Percentiles rank a stretch among this genome's conserved stretches.
These are phyloP conservation scores for Polyommatus iphigenia DNA, from an alignment of 2,888 invertebrate genomes.

Conservation along the genomic window DNA sequence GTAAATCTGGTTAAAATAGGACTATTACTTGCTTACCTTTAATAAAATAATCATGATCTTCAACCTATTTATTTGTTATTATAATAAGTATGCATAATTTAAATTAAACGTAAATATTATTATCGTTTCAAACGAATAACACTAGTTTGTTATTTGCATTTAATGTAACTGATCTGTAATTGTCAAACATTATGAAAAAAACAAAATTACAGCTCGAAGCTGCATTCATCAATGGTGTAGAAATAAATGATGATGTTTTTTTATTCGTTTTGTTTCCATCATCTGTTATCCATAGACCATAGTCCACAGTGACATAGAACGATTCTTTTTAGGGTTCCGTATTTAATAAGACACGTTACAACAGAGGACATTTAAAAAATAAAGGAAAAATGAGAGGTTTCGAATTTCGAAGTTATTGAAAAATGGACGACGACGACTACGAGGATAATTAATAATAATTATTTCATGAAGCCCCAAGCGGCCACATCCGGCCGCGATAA, in stretches of 20 bases:
- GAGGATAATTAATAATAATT: too few species aligned
- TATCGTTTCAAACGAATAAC: conserved; percentile 58
- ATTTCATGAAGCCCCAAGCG: too few species aligned
- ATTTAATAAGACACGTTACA: too few species aligned
- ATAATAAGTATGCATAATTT: conserved; percentile 1
- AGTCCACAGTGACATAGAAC: too few species aligned
- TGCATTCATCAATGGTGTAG: conserved; percentile 53
- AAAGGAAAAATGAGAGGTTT: too few species aligned
- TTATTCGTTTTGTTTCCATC: conserved; percentile 13
- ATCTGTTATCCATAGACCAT: too few species aligned
- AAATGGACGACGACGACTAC: too few species aligned
- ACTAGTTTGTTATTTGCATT: conserved; percentile 43
- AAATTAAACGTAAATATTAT: conserved; percentile 39
- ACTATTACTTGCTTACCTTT: neutral
- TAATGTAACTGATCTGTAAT: conserved; percentile 40
- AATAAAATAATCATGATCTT: neutral
- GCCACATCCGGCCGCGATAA: too few species aligned
- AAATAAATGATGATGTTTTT: conserved; percentile 37
- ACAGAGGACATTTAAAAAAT: too few species aligned
- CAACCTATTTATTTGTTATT: neutral
- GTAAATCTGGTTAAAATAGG: neutral
- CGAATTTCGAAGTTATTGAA: too few species aligned
- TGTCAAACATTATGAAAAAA: conserved; percentile 41
- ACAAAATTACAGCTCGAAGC: conserved; percentile 64
- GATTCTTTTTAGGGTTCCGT: too few species aligned